Evolutionary conservation across 2,113 vertebrate species (phyloP), one percentile per base, ranked within the genome.

Genomic region (Poecile atricapillus): DNA sequence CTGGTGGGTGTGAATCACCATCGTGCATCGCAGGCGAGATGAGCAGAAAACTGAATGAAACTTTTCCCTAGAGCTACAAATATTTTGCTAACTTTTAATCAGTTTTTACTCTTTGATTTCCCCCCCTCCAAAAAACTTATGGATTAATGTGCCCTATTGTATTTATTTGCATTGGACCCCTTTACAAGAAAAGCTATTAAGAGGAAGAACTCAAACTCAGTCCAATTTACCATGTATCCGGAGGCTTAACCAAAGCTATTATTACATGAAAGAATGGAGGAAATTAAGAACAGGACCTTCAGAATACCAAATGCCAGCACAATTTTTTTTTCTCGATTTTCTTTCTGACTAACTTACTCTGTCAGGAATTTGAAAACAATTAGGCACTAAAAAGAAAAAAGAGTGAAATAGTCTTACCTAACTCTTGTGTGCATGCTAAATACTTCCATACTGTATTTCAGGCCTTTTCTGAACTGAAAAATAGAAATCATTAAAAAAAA

Each of bases 281-380:
- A 98, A 98, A 98, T 98, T 98, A 97, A 95, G 97, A 98, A 97
- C 97, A 98, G 97, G 60, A n/a, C 92, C 90, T 97, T 87, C 71
- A 92, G 92, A 97, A 97, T 85, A 88, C 89, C 88, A 96, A 95
- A 87, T 95, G 92, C 91, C 95, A 97, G 89, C 63, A 87, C 73
- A 91, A 92, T 89, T 96, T 96, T 85, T 39, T 96, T 96, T 77
- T 28, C 92, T 90, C 18, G 41, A 90, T 97, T 97, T 94, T 96
- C 63, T 92, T 97, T 87, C 89, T 95, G 69, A 84, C 86, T 97
- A 97, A 98, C 97, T 97, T 97, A 84, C 90, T 97, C 69, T 98
- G 97, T 97, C 96, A 97, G 94, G 67, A 95, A 73, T 97, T 97
- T 96, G 95, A 92, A 97, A 97, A 91, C 86, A 97, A 96, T 98